Base-by-base conservation (phyloP, 1,140 invertebrate genomes). In the Lucilia cuprina region DNA sequence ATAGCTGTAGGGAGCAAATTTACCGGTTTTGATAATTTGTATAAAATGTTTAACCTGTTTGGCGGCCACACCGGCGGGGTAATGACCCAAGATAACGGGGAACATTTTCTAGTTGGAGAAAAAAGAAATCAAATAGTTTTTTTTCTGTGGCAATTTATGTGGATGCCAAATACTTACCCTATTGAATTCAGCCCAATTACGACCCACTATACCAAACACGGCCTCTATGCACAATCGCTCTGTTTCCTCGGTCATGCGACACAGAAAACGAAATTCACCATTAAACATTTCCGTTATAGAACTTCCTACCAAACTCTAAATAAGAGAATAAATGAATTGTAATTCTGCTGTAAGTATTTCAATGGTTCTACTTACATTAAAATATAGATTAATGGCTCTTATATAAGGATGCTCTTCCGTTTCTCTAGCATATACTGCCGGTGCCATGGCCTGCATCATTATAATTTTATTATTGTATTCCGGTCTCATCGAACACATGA, bases 61-160 rank as follows among this genome's bases (percentile, higher is more conserved):
- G 82, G 90, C 88, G 3, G 89, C 86, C 82, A 90, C 89, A 19
- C 90, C 90, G 0, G 90, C 90, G 2, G 90, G 97, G 84, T 93
- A 93, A 87, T 97, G 96, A 0, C 94, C 93, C 77, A 95, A 91
- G 82, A 97, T 94, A 0, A 96, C 94, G 0, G 95, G 93, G 5
- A 96, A 89, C 88, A 95, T 93, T 65, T 94, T 94, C 92, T 90
- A 49, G 10, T 2, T 41, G 0, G 65, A 70, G 4, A 65, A 86
- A 86, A 34, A 19, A 50, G 34, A 82, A 82, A 21, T 2, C 10
- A 50, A 19, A 9, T 41, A 41, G 41, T 19, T 41, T 30, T 50
- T n/a, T 55, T 82, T 82, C 14, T 34, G 34, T 65, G 25, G 25
- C 25, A 49, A 82, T 34, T 55, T 14, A 75, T 9, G 77, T 77